Conservation (phyloP, 2,113 vertebrate genomes). For the Stegostoma tigrinum region DNA sequence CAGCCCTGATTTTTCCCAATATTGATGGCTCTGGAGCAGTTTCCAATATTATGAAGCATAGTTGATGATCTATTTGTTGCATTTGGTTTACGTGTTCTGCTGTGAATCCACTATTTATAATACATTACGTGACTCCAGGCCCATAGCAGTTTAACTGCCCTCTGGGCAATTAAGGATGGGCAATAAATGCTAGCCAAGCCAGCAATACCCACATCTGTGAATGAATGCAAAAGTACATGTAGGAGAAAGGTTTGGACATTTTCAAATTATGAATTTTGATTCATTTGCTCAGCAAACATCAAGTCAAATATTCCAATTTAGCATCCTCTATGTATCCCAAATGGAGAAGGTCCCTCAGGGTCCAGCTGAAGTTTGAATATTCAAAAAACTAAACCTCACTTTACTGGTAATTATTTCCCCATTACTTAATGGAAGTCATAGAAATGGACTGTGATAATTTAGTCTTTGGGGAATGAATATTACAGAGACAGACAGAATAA, state of each 20-base stretch:
- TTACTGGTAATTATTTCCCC: neutral
- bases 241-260: neutral
- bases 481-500: neutral
- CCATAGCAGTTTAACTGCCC: too few species aligned
- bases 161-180: too few species aligned
- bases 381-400: neutral
- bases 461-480: neutral
- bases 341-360: neutral
- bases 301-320: neutral
- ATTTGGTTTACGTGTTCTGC: too few species aligned
- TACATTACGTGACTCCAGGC: neutral
- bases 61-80: neutral
- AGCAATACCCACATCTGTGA: too few species aligned
- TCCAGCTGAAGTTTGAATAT: neutral
- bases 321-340: neutral
- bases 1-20: too few species aligned
- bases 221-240: too few species aligned
- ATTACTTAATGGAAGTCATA: neutral
- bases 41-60: neutral
- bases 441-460: neutral
- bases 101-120: neutral
- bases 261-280: neutral
- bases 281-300: neutral
- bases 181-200: too few species aligned
- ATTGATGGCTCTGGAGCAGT: neutral